Evolutionary conservation across 92 coral and sea anemone genomes (phyloP).

Genomic region (Parazoanthus darwini): DNA sequence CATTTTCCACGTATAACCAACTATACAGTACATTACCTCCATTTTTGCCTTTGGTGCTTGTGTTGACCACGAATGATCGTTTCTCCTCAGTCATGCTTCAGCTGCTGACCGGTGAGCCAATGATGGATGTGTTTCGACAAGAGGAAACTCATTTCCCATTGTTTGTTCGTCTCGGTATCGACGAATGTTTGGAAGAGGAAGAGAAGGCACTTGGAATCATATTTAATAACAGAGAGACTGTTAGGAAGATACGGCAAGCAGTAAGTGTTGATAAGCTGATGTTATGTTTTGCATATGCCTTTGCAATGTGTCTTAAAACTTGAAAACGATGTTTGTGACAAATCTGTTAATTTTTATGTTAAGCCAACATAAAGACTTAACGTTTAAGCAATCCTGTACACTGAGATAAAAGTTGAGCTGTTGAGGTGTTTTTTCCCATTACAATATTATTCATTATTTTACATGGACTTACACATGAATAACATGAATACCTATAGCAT

Average conservation of each 20-base stretch:
- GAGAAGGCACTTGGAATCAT: not conserved
- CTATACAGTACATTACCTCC: not conserved
- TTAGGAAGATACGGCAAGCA: slow-evolving; percentile 35
- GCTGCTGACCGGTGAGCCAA: slow-evolving; percentile 32
- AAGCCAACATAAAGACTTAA: too few species aligned
- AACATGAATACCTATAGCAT: too few species aligned
- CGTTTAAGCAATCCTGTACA: too few species aligned
- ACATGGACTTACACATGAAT: too few species aligned
- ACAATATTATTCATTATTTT: too few species aligned
- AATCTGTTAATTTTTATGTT: too few species aligned
- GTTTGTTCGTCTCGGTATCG: slow-evolving; percentile 24
- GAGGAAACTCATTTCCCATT: slow-evolving; percentile 10
- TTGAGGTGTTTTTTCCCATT: too few species aligned
- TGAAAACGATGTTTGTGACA: not conserved
- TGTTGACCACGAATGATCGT: not conserved
- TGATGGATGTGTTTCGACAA: slow-evolving; percentile 3
- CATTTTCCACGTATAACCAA: too few species aligned
- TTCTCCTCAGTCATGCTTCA: slow-evolving; percentile 33
- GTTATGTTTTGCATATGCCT: not conserved
- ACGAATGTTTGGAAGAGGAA: not conserved
- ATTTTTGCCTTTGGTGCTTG: not conserved
- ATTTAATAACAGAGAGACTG: slow-evolving; percentile 13
- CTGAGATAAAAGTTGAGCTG: too few species aligned
- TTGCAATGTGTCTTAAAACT: not conserved
- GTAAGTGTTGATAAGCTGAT: not conserved